Evolutionary conservation across 2,888 invertebrate species (phyloP).

Genomic region (Stegana nigrithorax): DNA sequence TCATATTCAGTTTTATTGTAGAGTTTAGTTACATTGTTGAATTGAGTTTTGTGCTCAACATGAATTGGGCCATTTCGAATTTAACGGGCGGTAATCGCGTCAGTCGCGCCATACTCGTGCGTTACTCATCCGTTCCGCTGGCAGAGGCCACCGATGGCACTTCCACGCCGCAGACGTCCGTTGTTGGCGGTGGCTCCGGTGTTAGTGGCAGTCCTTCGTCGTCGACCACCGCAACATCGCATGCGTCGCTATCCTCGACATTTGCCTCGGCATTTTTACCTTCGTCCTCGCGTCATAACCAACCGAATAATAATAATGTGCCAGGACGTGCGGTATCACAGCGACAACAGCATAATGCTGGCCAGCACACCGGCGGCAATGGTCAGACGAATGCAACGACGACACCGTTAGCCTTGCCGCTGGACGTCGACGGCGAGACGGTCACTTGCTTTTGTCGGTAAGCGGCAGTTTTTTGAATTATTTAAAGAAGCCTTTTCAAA

Average conservation of each 20-base stretch:
- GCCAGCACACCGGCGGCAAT: constrained; percentile 28
- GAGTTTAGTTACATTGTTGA: not conserved
- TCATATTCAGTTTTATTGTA: too few species aligned
- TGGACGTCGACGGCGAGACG: constrained; percentile 78
- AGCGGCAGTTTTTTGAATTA: constrained; percentile 34
- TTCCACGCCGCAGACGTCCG: constrained; percentile 54
- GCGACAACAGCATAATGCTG: constrained; percentile 38
- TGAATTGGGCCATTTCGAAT: constrained; percentile 68
- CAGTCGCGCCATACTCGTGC: constrained; percentile 66
- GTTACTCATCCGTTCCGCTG: constrained; percentile 66
- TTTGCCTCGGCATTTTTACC: constrained; percentile 58
- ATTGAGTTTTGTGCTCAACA: constrained; percentile 35
- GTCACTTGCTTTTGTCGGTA: constrained; percentile 87
- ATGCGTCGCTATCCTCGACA: constrained; percentile 50
- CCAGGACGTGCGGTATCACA: constrained; percentile 58
- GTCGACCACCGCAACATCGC: constrained; percentile 21
- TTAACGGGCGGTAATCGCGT: constrained; percentile 68
- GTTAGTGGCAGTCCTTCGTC: constrained; percentile 29
- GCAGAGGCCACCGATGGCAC: constrained; percentile 52
- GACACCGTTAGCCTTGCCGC: constrained; percentile 70
- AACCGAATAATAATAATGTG: constrained; percentile 35
- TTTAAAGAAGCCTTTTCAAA: not conserved
- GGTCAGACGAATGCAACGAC: constrained; percentile 11
- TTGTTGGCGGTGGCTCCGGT: constrained; percentile 30
- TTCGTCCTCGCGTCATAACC: constrained; percentile 44